Evolutionary conservation across 2,797 vertebrate genomes (phyloP).

Genomic region (Propithecus perrieri): DNA sequence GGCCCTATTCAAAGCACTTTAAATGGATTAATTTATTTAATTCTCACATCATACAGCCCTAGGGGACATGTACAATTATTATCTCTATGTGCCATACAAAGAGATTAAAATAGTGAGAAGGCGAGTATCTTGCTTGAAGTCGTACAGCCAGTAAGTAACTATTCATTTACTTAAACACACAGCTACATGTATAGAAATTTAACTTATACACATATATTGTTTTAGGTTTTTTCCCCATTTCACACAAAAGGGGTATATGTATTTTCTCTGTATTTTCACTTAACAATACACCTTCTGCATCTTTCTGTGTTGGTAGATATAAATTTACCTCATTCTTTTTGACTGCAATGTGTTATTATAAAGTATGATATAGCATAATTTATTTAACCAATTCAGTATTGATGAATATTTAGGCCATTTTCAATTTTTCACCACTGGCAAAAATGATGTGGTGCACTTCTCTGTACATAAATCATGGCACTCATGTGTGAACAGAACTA

Average conservation of each 20-base stretch:
- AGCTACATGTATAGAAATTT: not conserved
- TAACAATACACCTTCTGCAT: conserved; percentile 39
- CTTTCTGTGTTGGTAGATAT: not conserved
- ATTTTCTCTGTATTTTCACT: conserved; percentile 15
- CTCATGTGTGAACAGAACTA: conserved; percentile 3
- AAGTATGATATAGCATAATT: conserved; percentile 35
- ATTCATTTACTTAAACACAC: not conserved
- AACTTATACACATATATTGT: not conserved
- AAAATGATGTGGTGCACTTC: conserved; percentile 35
- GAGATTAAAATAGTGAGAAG: not conserved
- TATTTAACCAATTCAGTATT: conserved; percentile 61
- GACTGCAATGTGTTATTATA: conserved; percentile 52
- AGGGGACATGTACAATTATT: not conserved
- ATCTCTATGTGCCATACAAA: not conserved
- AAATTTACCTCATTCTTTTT: conserved; percentile 57
- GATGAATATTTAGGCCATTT: conserved; percentile 57
- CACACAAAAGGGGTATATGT: not conserved
- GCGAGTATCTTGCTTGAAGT: not conserved
- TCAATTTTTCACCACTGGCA: conserved; percentile 41
- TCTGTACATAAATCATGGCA: conserved; percentile 11
- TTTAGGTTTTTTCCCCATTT: not conserved
- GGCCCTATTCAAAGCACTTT: not conserved
- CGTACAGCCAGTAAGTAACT: not conserved
- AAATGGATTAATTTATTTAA: conserved; percentile 33
- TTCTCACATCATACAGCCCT: not conserved